Evolutionary conservation across 2,113 vertebrate species (phyloP), one percentile per base, ranked within the genome.

Genomic region (Sphyrna mokarran): DNA sequence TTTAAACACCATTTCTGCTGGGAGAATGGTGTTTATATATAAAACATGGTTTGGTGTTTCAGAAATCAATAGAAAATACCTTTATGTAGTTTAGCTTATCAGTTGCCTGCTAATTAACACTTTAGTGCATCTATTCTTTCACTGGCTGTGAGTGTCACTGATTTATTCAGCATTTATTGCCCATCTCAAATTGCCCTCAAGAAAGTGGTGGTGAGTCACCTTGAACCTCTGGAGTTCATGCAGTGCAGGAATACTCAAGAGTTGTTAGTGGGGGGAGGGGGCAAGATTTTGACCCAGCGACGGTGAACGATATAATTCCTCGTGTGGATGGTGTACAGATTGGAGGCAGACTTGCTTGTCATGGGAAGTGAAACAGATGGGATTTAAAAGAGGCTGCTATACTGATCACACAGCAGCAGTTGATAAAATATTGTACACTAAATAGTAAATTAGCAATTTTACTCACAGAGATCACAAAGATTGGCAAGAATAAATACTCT

Each of bases 221-320:
- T 72, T 29, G 70, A 72, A 29, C 70, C 70, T 26, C 70, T 29
- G 8, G 23, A 29, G 70, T 29, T 7, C 70, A 11, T 76, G 72
- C 13, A 1, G 1, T 76, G 72, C 10, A 76, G 1, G 72, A 33
- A 13, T 9, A 3, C 72, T 0, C 0, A 0, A 76, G 11, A 0
- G 29, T 1, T 33, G 29, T 33, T 76, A 63, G 61, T 0, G 26
- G 11, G 29, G 23, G 26, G 72, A 7, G 11, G 72, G 7, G 2
- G 26, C 72, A 76, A 3, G 33, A 76, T 33, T 33, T 76, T 76
- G 29, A 33, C 72, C 29, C 72, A 33, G 29, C 72, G 29, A 13
- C 29, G 0, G 72, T 76, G 29, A n/a, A 76, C 9, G 29, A 76
- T 33, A 76, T 76, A 33, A 16, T 68, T 68, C 66, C 66, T 18